phyloP scores from a whole-genome alignment of 1,140 invertebrate genomes.

The Hypsibius dujardini region DNA sequence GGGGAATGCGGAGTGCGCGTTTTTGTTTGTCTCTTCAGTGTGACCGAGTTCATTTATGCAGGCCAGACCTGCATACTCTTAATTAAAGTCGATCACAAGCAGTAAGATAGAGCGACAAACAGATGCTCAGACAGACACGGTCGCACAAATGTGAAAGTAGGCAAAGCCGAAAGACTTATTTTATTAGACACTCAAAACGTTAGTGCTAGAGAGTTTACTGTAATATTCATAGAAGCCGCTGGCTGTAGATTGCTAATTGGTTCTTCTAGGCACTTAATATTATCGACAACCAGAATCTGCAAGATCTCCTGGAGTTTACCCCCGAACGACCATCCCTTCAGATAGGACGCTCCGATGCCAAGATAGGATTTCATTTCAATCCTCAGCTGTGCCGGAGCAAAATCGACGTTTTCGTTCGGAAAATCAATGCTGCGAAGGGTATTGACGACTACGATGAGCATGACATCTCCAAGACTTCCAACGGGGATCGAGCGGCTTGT shows the following conservation, averaged over 20 bases:
- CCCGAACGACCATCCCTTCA: slow-evolving; percentile 34
- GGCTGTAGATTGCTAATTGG: slow-evolving; percentile 5
- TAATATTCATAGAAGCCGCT: too few species aligned
- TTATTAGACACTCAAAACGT: too few species aligned
- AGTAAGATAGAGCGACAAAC: too few species aligned
- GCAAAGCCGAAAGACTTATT: too few species aligned
- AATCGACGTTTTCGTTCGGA: slow-evolving; percentile 45
- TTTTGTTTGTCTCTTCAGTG: too few species aligned
- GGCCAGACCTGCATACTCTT: too few species aligned
- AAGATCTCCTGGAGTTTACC: slow-evolving; percentile 63
- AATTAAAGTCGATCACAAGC: too few species aligned
- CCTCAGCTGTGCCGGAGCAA: slow-evolving; percentile 66
- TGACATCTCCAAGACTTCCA: slow-evolving; percentile 60
- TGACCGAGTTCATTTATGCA: slow-evolving; percentile 33
- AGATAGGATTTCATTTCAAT: slow-evolving; percentile 78
- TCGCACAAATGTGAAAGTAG: too few species aligned
- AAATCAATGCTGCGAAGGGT: slow-evolving; percentile 35
- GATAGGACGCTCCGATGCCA: slow-evolving; percentile 41
- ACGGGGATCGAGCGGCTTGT: slow-evolving; percentile 79
- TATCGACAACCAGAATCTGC: slow-evolving; percentile 75
- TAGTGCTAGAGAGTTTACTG: background rate
- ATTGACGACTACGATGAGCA: slow-evolving; percentile 39
- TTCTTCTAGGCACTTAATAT: slow-evolving; percentile 51
- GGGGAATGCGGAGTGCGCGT: too few species aligned
- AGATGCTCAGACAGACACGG: too few species aligned